These are phyloP conservation scores for Pangasius mekongensis DNA, from an alignment of 2,797 vertebrate species.

Conservation along the genomic window DNA sequence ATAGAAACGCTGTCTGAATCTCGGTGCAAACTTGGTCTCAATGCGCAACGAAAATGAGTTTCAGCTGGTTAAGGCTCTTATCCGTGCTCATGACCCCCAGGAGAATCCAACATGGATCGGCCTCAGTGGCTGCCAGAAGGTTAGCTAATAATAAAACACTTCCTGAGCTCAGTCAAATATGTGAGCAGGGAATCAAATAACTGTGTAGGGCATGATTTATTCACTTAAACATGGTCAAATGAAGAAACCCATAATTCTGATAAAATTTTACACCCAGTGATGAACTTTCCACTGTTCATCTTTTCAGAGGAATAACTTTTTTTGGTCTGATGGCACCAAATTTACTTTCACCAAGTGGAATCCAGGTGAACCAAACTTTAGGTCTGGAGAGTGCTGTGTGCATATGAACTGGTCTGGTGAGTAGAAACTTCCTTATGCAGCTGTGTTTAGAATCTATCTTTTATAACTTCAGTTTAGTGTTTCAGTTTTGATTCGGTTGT, in stretches of 20 bases:
- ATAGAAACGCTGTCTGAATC: not conserved
- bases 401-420: not conserved
- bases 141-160: not conserved
- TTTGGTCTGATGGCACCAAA: not conserved
- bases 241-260: too few relatives aligned
- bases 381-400: not conserved
- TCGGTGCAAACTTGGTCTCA: not conserved
- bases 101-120: not conserved
- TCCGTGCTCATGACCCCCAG: not conserved
- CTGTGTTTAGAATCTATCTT: not conserved
- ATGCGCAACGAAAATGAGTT: not conserved
- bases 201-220: not conserved
- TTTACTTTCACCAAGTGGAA: not conserved
- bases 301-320: not conserved
- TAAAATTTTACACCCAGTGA: not conserved
- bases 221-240: not conserved
- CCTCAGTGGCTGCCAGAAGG: conserved; percentile 22
- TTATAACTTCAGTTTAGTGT: not conserved
- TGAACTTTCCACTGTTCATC: not conserved
- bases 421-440: not conserved
- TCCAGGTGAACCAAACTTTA: not conserved
- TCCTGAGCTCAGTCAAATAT: not conserved
- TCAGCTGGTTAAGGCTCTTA: not conserved
- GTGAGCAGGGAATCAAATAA: not conserved
- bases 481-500: not conserved